phyloP scores from a whole-genome alignment of 35 echinoderm and acorn worm genomes.

The Ophioderma brevispina region DNA sequence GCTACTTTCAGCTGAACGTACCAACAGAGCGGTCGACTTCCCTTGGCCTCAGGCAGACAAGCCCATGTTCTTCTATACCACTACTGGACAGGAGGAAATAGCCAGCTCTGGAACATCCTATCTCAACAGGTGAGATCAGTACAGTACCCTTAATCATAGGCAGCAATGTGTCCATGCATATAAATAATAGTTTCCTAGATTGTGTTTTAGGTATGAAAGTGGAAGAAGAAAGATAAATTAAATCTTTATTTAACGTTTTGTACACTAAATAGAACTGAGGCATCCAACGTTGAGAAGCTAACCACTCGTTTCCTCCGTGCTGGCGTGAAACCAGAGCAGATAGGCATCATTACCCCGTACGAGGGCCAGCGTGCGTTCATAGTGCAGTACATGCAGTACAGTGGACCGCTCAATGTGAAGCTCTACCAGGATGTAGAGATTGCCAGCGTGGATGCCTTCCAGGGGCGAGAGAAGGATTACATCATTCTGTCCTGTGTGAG shows the following conservation, averaged over 20 bases:
- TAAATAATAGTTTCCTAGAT: too few relatives aligned
- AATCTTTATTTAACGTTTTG: too few relatives aligned
- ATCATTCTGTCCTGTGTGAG: slow-evolving; percentile 97
- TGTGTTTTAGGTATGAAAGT: too few relatives aligned
- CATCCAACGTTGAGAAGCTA: slow-evolving; percentile 94
- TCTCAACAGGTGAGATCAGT: slow-evolving; percentile 78
- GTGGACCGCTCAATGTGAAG: slow-evolving; percentile 91
- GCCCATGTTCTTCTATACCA: slow-evolving; percentile 99
- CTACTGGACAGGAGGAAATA: slow-evolving; percentile 94
- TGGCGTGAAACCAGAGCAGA: slow-evolving; percentile 95
- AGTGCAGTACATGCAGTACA: slow-evolving; percentile 99
- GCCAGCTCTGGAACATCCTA: slow-evolving; percentile 98
- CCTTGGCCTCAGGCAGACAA: slow-evolving; percentile 94
- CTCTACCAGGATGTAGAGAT: slow-evolving; percentile 98
- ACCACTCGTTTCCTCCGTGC: slow-evolving; percentile 89
- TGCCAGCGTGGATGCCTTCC: slow-evolving; percentile 96
- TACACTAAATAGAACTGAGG: slow-evolving; percentile 94
- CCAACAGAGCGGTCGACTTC: slow-evolving; percentile 80
- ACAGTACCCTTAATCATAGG: too few relatives aligned
- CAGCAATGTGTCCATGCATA: too few relatives aligned
- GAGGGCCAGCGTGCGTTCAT: slow-evolving; percentile 95
- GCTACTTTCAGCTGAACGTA: slow-evolving; percentile 85
- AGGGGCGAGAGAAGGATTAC: slow-evolving; percentile 95
- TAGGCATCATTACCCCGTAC: slow-evolving; percentile 96
- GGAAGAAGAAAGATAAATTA: too few relatives aligned